Conservation (phyloP, 2,113 vertebrate genomes). For the Saccopteryx leptura region DNA sequence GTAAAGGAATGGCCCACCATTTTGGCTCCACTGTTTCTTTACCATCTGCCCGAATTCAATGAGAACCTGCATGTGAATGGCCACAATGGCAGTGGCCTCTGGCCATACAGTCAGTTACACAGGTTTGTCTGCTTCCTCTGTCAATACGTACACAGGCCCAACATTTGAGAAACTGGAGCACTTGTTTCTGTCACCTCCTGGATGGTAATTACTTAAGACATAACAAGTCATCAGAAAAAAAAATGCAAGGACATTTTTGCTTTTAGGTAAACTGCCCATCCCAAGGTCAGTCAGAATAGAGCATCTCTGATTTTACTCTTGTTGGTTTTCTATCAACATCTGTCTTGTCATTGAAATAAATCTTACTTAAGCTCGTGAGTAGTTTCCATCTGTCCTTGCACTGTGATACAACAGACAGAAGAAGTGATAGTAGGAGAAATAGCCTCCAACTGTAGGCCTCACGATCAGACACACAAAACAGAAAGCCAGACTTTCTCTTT, state of each 20-base stretch:
- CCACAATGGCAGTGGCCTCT: too few species aligned
- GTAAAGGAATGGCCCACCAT: too few species aligned
- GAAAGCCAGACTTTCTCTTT: constrained; percentile 24
- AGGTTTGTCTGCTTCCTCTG: background rate
- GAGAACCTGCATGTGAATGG: too few species aligned
- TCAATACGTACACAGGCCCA: background rate
- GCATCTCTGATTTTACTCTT: background rate
- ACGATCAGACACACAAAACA: constrained; percentile 12
- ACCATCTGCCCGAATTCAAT: too few species aligned
- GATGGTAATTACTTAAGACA: background rate
- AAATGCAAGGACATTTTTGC: background rate
- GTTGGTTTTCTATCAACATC: constrained; percentile 3
- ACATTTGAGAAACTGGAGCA: background rate
- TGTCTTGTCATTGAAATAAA: constrained; percentile 28
- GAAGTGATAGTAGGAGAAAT: background rate
- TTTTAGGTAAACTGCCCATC: background rate
- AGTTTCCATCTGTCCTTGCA: background rate
- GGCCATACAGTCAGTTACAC: background rate
- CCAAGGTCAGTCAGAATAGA: background rate
- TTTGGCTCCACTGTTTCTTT: too few species aligned
- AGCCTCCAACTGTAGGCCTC: background rate
- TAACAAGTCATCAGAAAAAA: constrained; percentile 2
- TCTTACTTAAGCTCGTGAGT: background rate
- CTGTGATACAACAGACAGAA: background rate
- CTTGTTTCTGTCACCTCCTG: background rate